Base-by-base conservation (phyloP, 2,888 invertebrate species). In the Liodrosophila aerea region DNA sequence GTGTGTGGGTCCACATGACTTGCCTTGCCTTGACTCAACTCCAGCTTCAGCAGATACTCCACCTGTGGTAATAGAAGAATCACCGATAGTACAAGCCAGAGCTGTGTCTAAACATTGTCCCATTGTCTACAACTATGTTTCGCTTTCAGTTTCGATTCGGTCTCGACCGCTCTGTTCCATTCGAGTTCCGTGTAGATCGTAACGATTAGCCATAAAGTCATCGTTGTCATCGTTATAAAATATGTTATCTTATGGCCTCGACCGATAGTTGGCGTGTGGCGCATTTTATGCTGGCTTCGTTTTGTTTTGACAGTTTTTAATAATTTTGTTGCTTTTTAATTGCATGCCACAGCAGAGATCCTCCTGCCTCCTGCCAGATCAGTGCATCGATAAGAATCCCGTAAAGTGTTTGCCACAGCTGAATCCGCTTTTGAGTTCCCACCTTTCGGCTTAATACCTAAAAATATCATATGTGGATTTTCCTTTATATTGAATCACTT, bases 81-180 rank as follows among this genome's bases (percentile, higher is more conserved):
- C n/a, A n/a, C n/a, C n/a, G n/a, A n/a, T n/a, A n/a, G n/a, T n/a
- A 22, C 22, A 4, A 22, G 3, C 76, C 62, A 53, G 51, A 46
- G 47, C 57, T 78, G 64, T 75, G 39, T 50, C 58, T 49, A 58
- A 56, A 64, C 73, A 76, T 71, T 73, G 76, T 68, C 47, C 73
- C 83, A 83, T 78, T 83, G 78, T 83, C 83, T 72, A 74, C 76
- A 74, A 78, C 74, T 76, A 76, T 83, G 83, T 72, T 72, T 72
- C 49, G 59, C 50, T 71, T 62, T 52, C 44, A 29, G 36, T 56
- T 59, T 54, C 44, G 9, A 27, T 41, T 44, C 4, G 12, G 12
- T 22, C 27, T 40, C 18, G 9, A 36, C 31, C 12, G 12, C 9
- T 27, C 29, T 12, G 29, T 62, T 46, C 33, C 34, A 5, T 49